Evolutionary conservation across 2,797 vertebrate genomes (phyloP), one percentile per base, ranked within the genome.

Genomic region (Pipistrellus nathusii): DNA sequence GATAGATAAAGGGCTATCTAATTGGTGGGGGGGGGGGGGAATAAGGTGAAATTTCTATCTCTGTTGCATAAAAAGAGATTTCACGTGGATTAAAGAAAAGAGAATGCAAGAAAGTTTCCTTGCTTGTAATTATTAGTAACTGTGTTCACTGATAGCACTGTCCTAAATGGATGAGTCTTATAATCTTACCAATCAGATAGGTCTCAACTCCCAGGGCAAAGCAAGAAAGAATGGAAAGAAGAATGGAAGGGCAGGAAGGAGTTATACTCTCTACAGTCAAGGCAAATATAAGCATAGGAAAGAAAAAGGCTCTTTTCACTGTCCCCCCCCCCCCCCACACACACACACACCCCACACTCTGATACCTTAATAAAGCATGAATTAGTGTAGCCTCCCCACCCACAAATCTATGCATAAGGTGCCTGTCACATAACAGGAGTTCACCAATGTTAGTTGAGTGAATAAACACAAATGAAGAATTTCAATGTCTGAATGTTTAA

Each of bases 51-150:
- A 85, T 46, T 87, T 53, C 84, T 21, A 15, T 48, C 38, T 81
- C 59, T 71, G 46, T 46, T 68, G 48, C 41, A 14, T n/a, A 69
- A 81, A 94, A 93, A 76, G n/a, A 86, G 86, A 95, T 90, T 91
- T 57, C 55, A 81, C 35, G 8, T 32, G 53, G 44, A 76, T 81
- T 88, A 64, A 93, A 78, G 41, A 62, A 86, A 88, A 92, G 75
- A 89, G 59, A 86, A 76, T 48, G 21, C n/a, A 88, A 82, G 35
- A 4, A 83, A 51, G 25, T 76, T 30, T 82, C 55, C 55, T 87
- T 78, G 62, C n/a, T 90, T 82, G 62, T 76, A n/a, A 44, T 77
- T 68, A 69, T 78, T 38, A 46, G 21, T 51, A 38, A 68, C 62
- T 66, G 21, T 76, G 51, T 62, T 71, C 91, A 21, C 57, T 73